These are phyloP conservation scores for Perognathus longimembris DNA, from an alignment of 2,113 vertebrate species.

Conservation along the genomic window DNA sequence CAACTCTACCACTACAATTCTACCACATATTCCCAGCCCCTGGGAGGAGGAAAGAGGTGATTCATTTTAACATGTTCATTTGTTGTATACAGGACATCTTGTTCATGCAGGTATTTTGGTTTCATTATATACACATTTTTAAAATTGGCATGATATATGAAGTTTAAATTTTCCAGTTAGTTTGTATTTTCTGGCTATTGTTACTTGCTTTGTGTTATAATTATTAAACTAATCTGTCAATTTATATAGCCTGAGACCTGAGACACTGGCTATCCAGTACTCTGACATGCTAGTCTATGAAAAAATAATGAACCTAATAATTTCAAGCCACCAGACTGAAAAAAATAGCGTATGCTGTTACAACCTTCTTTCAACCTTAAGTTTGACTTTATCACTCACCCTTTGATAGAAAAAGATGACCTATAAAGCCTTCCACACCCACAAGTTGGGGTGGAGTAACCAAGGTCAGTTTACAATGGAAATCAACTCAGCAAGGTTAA, in stretches of 20 bases:
- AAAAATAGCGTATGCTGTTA: not conserved
- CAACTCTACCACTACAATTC: no score
- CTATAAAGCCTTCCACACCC: not conserved
- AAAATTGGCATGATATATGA: not conserved
- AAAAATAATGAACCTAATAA: no score
- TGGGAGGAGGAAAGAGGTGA: no score
- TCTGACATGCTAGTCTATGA: no score
- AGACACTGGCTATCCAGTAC: no score
- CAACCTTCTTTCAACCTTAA: not conserved
- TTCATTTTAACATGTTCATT: no score
- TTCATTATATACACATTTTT: constrained; percentile 34
- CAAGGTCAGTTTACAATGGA: not conserved
- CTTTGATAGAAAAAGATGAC: constrained; percentile 22
- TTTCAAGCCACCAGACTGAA: no score
- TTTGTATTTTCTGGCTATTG: not conserved
- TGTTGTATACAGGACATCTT: no score
- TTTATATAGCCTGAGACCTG: not conserved
- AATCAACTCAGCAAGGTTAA: not conserved
- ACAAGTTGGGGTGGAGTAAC: not conserved
- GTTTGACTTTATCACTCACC: not conserved
- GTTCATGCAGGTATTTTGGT: not conserved
- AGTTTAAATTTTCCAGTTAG: not conserved
- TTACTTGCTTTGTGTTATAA: constrained; percentile 32
- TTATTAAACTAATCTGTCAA: constrained; percentile 13
- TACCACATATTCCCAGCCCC: no score